Conservation (phyloP, 2,888 invertebrate species). For the Lepidocyrtinus sp. region DNA sequence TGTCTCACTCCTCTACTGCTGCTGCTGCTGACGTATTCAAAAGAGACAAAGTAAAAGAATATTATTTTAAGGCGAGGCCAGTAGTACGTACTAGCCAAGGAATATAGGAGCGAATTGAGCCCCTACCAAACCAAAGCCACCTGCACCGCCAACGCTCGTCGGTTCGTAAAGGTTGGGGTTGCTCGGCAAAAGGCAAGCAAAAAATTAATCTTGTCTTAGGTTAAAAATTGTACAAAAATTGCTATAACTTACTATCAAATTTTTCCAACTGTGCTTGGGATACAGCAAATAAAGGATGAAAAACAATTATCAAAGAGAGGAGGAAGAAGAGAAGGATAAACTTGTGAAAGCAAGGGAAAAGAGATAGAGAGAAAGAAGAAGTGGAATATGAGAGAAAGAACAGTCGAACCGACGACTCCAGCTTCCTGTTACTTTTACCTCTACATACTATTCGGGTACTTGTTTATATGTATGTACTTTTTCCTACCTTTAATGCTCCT, state of each 20-base stretch:
- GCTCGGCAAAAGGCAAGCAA: conserved; percentile 31
- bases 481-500: conserved; percentile 18
- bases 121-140: conserved; percentile 46
- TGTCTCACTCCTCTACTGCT: no score
- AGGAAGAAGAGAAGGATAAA: conserved; percentile 50
- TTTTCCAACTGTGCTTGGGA: no score
- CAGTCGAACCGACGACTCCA: conserved; percentile 28
- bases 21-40: conserved; percentile 47
- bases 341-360: conserved; percentile 42
- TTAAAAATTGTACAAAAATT: no score
- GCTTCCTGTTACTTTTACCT: conserved; percentile 1
- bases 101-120: conserved; percentile 31
- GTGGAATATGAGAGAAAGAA: conserved; percentile 19
- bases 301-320: conserved; percentile 46
- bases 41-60: no score
- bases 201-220: background rate
- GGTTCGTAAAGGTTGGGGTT: conserved; percentile 41
- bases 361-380: conserved; percentile 40
- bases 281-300: conserved; percentile 55
- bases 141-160: conserved; percentile 40
- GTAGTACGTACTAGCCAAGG: conserved; percentile 46
- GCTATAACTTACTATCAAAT: no score
- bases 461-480: conserved; percentile 24
- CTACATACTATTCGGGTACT: conserved; percentile 14
- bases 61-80: conserved; percentile 54